Base-by-base conservation (phyloP, 2,113 vertebrate genomes). In the Apteryx mantelli region DNA sequence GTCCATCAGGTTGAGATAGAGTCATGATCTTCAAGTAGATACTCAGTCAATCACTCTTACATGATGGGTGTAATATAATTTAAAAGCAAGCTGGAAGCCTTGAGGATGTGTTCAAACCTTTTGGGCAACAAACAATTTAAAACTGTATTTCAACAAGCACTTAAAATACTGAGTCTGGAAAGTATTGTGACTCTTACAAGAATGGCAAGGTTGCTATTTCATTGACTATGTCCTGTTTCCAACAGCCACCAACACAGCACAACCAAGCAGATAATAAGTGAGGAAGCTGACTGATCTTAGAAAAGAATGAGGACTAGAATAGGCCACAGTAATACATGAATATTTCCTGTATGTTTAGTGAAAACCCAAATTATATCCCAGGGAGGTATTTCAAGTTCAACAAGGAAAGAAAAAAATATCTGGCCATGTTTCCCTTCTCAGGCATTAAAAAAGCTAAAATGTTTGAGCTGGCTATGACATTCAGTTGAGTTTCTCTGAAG, bases 361-460 rank as follows among this genome's bases (percentile, higher is more conserved):
- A 86, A 94, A 68, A 10, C 6, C 19, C 25, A 32, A 68, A 70
- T 53, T 74, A 69, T 55, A 91, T 19, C 26, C 13, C 26, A 82
- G n/a, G 38, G 42, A 86, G 6, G 20, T n/a, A 78, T n/a, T 82
- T 89, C n/a, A 66, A 14, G 9, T 75, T 86, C 56, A 55, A 61
- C 21, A 79, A 76, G 26, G 52, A 82, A 85, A 24, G 44, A 79
- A 86, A 34, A 40, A 83, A 65, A 75, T 83, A 42, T 70, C 60
- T 44, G 19, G 8, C 60, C 0, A 19, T 17, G 0, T 50, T 88
- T 82, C 12, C 25, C 24, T 82, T 82, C 40, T 0, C 1, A 70
- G 61, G 38, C 28, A 50, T 65, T 70, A 50, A 4, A 71, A 75
- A 79, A 53, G 10, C 7, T 32, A 69, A 26, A 6, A 46, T 16